Evolutionary conservation across 2,888 invertebrate genomes (phyloP), one percentile per base, ranked within the genome.

Genomic region (Trichogramma dendrolimi): DNA sequence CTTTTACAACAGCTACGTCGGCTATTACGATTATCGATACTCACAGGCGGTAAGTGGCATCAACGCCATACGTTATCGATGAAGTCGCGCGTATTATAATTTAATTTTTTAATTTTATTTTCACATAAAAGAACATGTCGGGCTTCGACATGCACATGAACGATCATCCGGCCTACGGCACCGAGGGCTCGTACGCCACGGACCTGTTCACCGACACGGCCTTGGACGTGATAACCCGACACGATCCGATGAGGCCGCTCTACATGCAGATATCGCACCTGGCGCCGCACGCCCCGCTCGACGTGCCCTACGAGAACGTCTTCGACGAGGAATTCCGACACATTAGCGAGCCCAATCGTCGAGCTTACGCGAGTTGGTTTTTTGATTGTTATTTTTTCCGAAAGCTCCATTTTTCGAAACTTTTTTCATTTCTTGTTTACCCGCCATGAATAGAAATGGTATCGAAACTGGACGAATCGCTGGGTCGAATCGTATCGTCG

Each of bases 231-330:
- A 89, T 90, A 62, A 76, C 80, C 8, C 72, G 80, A 0, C 90
- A 90, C 70, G 82, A 88, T 63, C 71, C 73, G 1, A 74, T 81
- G 46, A 77, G 79, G 7, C 94, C 95, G 0, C 80, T 96, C 58
- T 94, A 94, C 73, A 80, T 96, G 61, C 86, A 91, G 79, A 73
- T 96, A 57, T 86, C 88, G 0, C 94, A 94, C 77, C 83, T 89
- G 55, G 94, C 94, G 0, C 88, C 91, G 0, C 96, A 96, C 75
- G 85, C 89, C 0, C 91, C 86, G 2, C 81, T 84, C 0, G 87
- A 87, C 55, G 84, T 87, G 8, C 83, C 84, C 0, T 77, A 88
- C 53, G 90, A 86, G 0, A 89, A 91, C 2, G 63, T 65, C 42
- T 58, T 68, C 0, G 84, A 86, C 43, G 70, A 66, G 6, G 85